These are phyloP conservation scores for Acrobasis consociella DNA, from an alignment of 2,888 invertebrate species.

Conservation along the genomic window DNA sequence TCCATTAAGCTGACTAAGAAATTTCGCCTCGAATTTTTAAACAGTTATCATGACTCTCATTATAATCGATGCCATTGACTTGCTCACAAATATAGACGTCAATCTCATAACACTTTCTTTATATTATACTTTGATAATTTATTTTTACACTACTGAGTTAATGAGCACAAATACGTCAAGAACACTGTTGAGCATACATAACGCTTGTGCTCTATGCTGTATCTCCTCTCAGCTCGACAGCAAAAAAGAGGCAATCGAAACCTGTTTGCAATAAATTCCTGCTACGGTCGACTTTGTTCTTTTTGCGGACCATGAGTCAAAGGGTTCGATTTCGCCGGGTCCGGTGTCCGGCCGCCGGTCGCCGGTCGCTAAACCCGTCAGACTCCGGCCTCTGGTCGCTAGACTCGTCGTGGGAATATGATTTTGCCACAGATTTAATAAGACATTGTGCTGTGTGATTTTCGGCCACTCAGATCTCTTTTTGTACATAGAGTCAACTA, in stretches of 20 bases:
- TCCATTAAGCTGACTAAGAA: too few species aligned
- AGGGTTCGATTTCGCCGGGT: conserved; percentile 14
- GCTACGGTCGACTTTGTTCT: conserved; percentile 20
- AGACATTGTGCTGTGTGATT: not conserved
- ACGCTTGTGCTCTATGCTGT: not conserved
- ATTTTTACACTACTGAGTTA: too few species aligned
- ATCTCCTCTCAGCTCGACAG: not conserved
- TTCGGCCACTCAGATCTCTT: too few species aligned
- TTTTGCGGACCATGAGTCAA: conserved; percentile 20
- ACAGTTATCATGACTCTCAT: too few species aligned
- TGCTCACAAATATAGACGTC: too few species aligned
- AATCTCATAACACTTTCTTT: too few species aligned
- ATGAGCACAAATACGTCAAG: too few species aligned
- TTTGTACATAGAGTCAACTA: too few species aligned
- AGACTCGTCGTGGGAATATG: conserved; percentile 3
- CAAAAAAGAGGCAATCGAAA: conserved; percentile 1
- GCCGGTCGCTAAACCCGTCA: too few species aligned
- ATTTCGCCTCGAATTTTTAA: too few species aligned
- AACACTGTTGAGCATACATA: not conserved
- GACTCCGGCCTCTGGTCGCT: conserved; percentile 3
- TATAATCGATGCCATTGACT: too few species aligned
- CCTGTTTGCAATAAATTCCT: conserved; percentile 22
- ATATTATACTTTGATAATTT: too few species aligned
- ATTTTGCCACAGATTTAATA: not conserved
- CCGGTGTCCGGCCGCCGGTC: not conserved